Base-by-base conservation (phyloP, 2,888 invertebrate genomes). In the Oscheius sp. region DNA sequence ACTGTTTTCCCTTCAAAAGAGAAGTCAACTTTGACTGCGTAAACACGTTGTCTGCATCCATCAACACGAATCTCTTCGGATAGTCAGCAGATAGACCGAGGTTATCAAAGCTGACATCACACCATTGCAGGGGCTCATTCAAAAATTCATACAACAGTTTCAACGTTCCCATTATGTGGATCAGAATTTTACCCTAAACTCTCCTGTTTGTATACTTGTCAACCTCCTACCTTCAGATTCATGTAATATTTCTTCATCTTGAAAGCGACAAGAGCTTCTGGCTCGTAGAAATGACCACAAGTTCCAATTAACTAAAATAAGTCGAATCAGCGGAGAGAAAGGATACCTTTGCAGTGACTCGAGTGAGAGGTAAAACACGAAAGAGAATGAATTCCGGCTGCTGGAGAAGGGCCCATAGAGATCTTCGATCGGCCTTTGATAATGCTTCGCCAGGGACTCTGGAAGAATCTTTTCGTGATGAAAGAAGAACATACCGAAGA, bases 221-320 rank as follows among this genome's bases (percentile, higher is more conserved):
- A 17, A 33, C 5, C 6, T 30, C 17, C 20, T 28, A 47, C 77
- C 71, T 86, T 85, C 44, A 86, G 68, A 70, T 83, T 82, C 72
- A 83, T 78, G 71, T 86, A 86, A 63, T 85, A 85, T 65, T 83
- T 78, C 66, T 85, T 83, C 84, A 86, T 83, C 44, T 75, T 70
- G 70, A 86, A 86, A 17, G 82, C 76, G 28, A 82, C 77, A 22
- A 87, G 78, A 36, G 85, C 86, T 69, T 88, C 87, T 32, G 86
- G 85, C 36, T 86, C 81, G 80, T 88, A 89, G 72, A 87, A 84
- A 62, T 87, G 86, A 2, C 88, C 88, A 80, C 89, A 89, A 1
- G 86, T 86, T 45, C 87, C 88, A 41, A 82, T 74, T 9, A 83
- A 45, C 81, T 81, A 30, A 44, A 45, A 17, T n/a, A n/a, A 32